Evolutionary conservation across 2,888 invertebrate species (phyloP).

Genomic region (Lochmaea crataegi): DNA sequence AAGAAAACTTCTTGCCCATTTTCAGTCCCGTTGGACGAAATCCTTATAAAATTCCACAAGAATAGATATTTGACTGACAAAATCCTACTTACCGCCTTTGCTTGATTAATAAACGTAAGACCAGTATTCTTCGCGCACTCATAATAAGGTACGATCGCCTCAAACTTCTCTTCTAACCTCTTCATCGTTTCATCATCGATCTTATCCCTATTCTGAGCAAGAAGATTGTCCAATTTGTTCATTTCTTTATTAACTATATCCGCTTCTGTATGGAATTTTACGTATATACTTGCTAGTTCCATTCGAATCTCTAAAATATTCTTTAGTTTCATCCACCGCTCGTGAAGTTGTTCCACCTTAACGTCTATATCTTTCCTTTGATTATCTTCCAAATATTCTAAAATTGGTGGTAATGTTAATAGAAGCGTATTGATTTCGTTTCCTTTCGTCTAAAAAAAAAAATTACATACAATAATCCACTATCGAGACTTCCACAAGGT

Average conservation of each 20-base stretch:
- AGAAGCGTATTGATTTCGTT: constrained; percentile 75
- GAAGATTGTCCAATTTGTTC: constrained; percentile 72
- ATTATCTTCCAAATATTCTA: constrained; percentile 74
- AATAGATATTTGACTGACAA: no score
- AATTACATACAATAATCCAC: neutral
- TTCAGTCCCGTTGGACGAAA: neutral
- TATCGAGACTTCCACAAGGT: no score
- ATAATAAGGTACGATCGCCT: constrained; percentile 72
- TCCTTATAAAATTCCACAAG: neutral
- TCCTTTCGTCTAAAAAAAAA: constrained; percentile 71
- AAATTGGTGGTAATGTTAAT: constrained; percentile 71
- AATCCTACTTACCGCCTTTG: constrained; percentile 67
- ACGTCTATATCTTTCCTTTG: constrained; percentile 72
- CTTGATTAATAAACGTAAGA: constrained; percentile 74
- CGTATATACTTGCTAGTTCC: constrained; percentile 74
- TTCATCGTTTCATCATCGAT: constrained; percentile 67
- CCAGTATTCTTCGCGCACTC: constrained; percentile 76
- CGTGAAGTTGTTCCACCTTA: constrained; percentile 73
- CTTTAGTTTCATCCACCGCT: constrained; percentile 74
- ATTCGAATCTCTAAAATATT: constrained; percentile 73
- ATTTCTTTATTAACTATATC: constrained; percentile 74
- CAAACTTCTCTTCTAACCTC: constrained; percentile 74
- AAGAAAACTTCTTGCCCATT: neutral
- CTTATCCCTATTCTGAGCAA: constrained; percentile 66
- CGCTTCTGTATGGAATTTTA: constrained; percentile 78